Percentiles rank a stretch among this genome's conserved stretches.
Conservation (phyloP, 2,797 vertebrate genomes). For the Apodemus agrarius region DNA sequence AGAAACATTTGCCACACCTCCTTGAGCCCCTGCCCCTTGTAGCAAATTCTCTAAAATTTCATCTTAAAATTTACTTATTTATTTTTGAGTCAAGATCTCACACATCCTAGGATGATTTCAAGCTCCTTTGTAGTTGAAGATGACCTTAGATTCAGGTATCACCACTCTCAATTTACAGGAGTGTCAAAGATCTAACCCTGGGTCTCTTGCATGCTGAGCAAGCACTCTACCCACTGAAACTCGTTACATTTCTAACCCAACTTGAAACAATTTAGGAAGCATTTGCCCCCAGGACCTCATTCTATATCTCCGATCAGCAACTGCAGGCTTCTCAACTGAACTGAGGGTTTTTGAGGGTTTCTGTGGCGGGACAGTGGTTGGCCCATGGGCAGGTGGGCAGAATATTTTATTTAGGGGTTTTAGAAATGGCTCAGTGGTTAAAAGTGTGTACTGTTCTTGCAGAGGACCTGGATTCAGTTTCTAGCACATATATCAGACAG, state of each 20-base stretch:
- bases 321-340: fast-evolving
- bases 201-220: too few relatives aligned
- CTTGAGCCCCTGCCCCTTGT: fast-evolving
- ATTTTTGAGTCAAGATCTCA: not conserved
- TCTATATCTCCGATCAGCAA: not conserved
- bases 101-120: not conserved
- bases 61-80: not conserved
- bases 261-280: not conserved
- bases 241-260: not conserved
- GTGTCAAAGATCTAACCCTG: not conserved
- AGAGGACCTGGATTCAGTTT: too few relatives aligned
- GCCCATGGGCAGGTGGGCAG: not conserved
- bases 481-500: not conserved
- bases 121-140: not conserved
- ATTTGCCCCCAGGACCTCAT: fast-evolving
- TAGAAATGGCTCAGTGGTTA: not conserved
- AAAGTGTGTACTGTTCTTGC: not conserved
- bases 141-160: not conserved
- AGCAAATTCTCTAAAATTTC: not conserved
- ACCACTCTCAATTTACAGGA: too few relatives aligned
- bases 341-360: too few relatives aligned
- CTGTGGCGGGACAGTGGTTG: not conserved
- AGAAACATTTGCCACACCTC: fast-evolving
- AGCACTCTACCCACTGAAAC: not conserved
- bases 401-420: too few relatives aligned